Evolutionary conservation across 2,113 vertebrate genomes (phyloP), one percentile per base, ranked within the genome.

Genomic region (Aleadryas rufinucha): DNA sequence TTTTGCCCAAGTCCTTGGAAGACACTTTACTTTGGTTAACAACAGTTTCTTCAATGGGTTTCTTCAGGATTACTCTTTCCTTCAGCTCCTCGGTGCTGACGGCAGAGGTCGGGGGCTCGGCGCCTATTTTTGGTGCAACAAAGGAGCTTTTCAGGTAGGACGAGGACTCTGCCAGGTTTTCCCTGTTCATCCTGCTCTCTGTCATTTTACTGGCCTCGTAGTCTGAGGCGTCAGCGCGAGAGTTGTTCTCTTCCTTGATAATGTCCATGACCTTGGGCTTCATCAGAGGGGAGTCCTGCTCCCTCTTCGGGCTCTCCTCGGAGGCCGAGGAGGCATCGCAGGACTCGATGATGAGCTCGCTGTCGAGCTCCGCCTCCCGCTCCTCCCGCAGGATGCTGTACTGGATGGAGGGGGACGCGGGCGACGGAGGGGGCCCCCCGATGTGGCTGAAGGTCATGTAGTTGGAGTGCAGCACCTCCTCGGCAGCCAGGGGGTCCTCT

Each of bases 331-430:
- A 98, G 47, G 98, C 98, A 0, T 99, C 98, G 3, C 98, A 98
- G 1, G 98, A 99, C 97, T 99, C 99, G 2, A 99, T 99, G 97
- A 99, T 98, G 92, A 99, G 99, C 96, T 99, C 99, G 7, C 99
- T 99, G 98, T 99, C 99, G 3, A 99, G 98, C 98, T 99, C 99
- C 0, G 99, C 99, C 97, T 99, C 99, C 18, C 99, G 98, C 96
- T 99, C 99, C 96, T 99, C 99, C 54, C 99, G 97, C 95, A 99
- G 98, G 95, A 99, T 99, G 98, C 99, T 99, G 98, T 99, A 99
- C 97, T 99, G 98, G 87, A 98, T 98, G 57, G 98, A 98, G 1
- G 98, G 98, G 1, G 98, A 98, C 27, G 98, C 98, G 0, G 99
- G 98, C 4, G 99, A 99, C 0, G 98, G 98, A 13, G 98, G 99